Base-by-base conservation (phyloP, 1,140 invertebrate genomes). In the Nymphalis io region DNA sequence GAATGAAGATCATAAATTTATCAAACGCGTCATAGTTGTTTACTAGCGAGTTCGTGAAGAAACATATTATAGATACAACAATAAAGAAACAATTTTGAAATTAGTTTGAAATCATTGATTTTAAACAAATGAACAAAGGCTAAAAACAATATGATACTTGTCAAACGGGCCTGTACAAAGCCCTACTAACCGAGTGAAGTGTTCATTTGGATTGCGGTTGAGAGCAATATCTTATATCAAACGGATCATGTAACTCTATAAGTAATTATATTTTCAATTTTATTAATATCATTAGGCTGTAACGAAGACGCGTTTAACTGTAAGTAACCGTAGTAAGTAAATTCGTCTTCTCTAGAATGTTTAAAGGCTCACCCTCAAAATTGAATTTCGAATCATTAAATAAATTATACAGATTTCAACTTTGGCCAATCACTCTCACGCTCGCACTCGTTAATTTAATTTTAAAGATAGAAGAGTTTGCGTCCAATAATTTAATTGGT, bases 331-430 rank as follows among this genome's bases (percentile, higher is more conserved):
- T 16, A 51, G 51, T 27, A 55, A 55, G 51, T 55, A 27, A 55
- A 55, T 33, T 55, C 21, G 15, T 16, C 15, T 46, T 27, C 21
- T 23, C 18, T 62, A 18, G 44, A 18, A 53, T 11, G 40, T 46
- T 13, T 39, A 27, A 48, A 60, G 21, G 64, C 42, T 21, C 44
- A 27, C n/a, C 55, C 42, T 67, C 15, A 38, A 58, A 67, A 67
- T 67, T 60, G 12, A 60, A 67, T 67, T 67, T 60, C 13, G 55
- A 48, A 23, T 60, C 55, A 48, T 60, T 59, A 67, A 48, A 66
- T 48, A 59, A 67, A 67, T 67, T 60, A 44, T 18, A 38, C 64
- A 40, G 64, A 67, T 67, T 67, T 38, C 20, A 16, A 59, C 64
- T 59, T 58, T 33, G 40, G 15, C 40, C 63, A 39, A 58, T 59